Conservation (phyloP, 2,888 invertebrate genomes). For the Zygaena filipendulae region DNA sequence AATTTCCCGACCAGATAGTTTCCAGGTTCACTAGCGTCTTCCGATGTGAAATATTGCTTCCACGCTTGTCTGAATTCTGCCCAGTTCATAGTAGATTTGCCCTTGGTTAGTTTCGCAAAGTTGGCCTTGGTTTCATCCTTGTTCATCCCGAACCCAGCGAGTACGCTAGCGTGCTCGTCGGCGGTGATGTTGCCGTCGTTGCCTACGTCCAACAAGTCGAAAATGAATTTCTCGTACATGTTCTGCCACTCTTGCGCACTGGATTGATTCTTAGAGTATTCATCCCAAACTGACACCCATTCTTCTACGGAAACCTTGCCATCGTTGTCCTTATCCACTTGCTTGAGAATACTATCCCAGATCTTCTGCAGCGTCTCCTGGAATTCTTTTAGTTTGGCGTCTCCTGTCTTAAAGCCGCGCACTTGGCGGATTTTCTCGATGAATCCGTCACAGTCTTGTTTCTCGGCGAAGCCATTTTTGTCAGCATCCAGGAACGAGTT, state of each 20-base stretch:
- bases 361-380: conserved; percentile 77
- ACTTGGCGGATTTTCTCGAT: conserved; percentile 2
- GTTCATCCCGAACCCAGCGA: conserved; percentile 7
- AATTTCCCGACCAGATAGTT: too few relatives aligned
- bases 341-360: conserved; percentile 79
- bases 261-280: conserved; percentile 75
- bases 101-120: conserved; percentile 6
- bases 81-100: conserved; percentile 62
- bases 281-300: conserved; percentile 85
- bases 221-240: conserved; percentile 83
- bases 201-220: conserved; percentile 82
- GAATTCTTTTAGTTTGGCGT: conserved; percentile 73
- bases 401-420: conserved; percentile 2
- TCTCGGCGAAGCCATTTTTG: conserved; percentile 82
- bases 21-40: conserved; percentile 75
- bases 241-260: conserved; percentile 81
- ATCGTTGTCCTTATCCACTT: conserved; percentile 81
- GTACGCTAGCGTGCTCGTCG: conserved; percentile 77
- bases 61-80: conserved; percentile 77
- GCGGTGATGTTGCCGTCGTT: conserved; percentile 82
- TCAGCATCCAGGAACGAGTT: conserved; percentile 84
- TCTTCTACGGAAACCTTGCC: conserved; percentile 83
- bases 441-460: conserved; percentile 74
- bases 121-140: conserved; percentile 2
- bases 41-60: conserved; percentile 81